phyloP scores from a whole-genome alignment of 2,797 vertebrate species.

The Natrix natrix region DNA sequence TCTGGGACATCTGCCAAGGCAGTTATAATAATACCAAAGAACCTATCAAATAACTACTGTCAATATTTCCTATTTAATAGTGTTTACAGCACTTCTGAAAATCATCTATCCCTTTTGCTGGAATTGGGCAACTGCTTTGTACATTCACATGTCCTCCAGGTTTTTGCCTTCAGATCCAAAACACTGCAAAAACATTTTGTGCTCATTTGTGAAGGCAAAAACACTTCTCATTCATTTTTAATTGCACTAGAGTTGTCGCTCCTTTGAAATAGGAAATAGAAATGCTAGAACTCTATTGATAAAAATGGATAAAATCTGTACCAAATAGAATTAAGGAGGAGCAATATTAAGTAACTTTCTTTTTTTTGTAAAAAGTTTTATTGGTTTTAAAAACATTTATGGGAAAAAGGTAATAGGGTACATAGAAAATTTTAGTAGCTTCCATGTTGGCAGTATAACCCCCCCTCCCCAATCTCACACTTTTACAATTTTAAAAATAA shows the following conservation, averaged over 20 bases:
- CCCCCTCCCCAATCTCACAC: no score
- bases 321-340: neutral
- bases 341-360: neutral
- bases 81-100: neutral
- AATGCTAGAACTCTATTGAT: neutral
- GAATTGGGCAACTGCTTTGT: neutral
- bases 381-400: no score
- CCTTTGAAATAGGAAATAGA: neutral
- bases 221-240: neutral
- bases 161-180: no score
- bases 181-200: no score
- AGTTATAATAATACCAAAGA: neutral
- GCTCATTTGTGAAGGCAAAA: no score
- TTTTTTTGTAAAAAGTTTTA: no score
- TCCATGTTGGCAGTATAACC: no score
- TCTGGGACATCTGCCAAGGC: neutral
- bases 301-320: neutral
- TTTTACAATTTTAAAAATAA: no score
- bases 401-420: no score
- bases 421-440: no score
- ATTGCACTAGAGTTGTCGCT: neutral
- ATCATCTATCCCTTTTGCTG: neutral
- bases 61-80: neutral
- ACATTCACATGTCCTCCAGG: neutral
- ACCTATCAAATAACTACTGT: neutral